Evolutionary conservation across 2,888 invertebrate species (phyloP).

Genomic region (Sminthurides aquaticus): DNA sequence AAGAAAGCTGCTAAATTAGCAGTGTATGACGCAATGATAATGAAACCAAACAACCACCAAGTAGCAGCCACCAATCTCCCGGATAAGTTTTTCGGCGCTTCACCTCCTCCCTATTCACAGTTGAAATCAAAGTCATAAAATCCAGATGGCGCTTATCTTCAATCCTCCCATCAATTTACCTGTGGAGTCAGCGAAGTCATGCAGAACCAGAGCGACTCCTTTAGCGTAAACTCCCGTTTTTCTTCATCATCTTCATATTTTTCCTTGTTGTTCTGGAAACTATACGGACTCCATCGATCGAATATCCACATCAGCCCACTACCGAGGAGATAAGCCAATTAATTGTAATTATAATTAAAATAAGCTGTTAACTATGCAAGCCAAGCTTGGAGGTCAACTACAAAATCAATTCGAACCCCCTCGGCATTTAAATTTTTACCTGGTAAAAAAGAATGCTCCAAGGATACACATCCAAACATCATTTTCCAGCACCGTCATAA

Average conservation of each 20-base stretch:
- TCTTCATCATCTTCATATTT: constrained; percentile 89
- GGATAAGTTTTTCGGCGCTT: constrained; percentile 91
- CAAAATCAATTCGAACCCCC: too few relatives aligned
- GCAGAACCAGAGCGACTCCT: constrained; percentile 97
- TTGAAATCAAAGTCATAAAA: constrained; percentile 9
- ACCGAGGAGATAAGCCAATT: too few relatives aligned
- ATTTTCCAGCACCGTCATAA: constrained; percentile 88
- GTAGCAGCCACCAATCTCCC: constrained; percentile 94
- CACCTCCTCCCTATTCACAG: constrained; percentile 80
- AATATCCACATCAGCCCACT: constrained; percentile 92
- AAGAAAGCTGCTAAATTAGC: constrained; percentile 96
- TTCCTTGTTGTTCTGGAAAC: constrained; percentile 87
- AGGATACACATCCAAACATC: constrained; percentile 95
- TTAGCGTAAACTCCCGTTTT: constrained; percentile 85
- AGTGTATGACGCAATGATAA: constrained; percentile 96
- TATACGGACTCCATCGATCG: constrained; percentile 94
- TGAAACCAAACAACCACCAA: constrained; percentile 99
- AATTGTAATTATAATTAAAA: background rate
- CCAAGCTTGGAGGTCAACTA: too few relatives aligned
- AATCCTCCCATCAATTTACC: constrained; percentile 45
- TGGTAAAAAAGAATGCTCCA: constrained; percentile 89
- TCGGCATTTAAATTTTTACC: constrained; percentile 54
- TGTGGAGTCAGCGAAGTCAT: constrained; percentile 95
- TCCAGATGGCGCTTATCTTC: background rate
- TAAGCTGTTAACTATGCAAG: background rate